Evolutionary conservation across 1,140 invertebrate genomes (phyloP).

Genomic region (Bombus confusus): DNA sequence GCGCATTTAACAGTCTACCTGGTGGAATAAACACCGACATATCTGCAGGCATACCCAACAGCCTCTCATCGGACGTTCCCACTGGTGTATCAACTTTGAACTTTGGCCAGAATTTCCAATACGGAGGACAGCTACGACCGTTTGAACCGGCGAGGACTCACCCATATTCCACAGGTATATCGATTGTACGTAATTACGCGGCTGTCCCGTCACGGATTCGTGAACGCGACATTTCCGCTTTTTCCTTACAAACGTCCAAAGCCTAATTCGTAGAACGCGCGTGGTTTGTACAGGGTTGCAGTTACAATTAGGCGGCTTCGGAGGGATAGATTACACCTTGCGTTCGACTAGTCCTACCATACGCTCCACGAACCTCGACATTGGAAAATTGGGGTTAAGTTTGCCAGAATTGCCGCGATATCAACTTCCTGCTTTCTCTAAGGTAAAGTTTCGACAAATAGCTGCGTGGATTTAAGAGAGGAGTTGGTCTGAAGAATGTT

Average conservation of each 20-base stretch:
- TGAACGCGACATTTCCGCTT: background rate
- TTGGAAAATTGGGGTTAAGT: constrained; percentile 72
- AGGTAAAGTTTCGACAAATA: constrained; percentile 68
- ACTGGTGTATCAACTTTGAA: constrained; percentile 63
- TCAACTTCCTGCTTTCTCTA: constrained; percentile 67
- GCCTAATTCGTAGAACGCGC: background rate
- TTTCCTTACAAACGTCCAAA: no score
- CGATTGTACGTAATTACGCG: constrained; percentile 6
- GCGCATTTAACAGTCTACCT: constrained; percentile 48
- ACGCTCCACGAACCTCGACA: constrained; percentile 62
- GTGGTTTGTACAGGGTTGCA: constrained; percentile 71
- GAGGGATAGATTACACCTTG: constrained; percentile 74
- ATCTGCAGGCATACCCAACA: constrained; percentile 47
- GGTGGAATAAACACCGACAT: constrained; percentile 46
- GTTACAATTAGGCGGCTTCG: constrained; percentile 72
- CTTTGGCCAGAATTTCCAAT: constrained; percentile 59
- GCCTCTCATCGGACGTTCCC: constrained; percentile 46
- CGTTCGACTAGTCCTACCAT: constrained; percentile 68
- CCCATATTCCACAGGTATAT: constrained; percentile 61
- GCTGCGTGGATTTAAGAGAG: background rate
- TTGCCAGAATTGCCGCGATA: constrained; percentile 67
- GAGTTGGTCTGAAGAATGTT: background rate
- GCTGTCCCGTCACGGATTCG: background rate
- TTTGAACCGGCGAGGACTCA: constrained; percentile 41
- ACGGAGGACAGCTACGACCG: constrained; percentile 51